A percentile compares a stretch with the other conserved stretches of the same genome.
These are phyloP conservation scores for Glyptemys insculpta DNA, from an alignment of 2,797 vertebrate genomes.

Conservation along the genomic window DNA sequence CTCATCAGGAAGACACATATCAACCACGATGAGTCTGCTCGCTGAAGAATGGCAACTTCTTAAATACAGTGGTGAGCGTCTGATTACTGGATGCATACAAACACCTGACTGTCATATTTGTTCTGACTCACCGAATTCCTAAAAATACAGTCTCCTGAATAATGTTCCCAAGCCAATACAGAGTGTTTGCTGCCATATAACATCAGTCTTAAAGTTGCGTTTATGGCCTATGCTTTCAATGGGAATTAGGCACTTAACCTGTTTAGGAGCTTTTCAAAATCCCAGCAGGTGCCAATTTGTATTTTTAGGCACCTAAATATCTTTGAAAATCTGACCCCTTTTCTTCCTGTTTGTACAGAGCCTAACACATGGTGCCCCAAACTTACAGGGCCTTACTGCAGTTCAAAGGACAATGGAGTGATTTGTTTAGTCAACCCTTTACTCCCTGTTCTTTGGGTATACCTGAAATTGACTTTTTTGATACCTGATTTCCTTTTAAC, in stretches of 20 bases:
- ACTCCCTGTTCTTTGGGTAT: not conserved
- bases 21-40: not conserved
- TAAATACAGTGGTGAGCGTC: not conserved
- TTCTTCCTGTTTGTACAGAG: not conserved
- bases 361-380: not conserved
- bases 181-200: not conserved
- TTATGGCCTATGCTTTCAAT: not conserved
- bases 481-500: not conserved
- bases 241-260: not conserved
- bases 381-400: no score
- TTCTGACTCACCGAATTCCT: not conserved
- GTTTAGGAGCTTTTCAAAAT: not conserved
- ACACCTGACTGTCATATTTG: accelerated
- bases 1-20: not conserved
- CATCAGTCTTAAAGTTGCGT: not conserved
- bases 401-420: not conserved
- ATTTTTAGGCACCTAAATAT: not conserved
- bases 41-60: not conserved
- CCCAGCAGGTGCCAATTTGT: not conserved
- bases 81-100: not conserved
- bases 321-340: not conserved
- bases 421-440: not conserved
- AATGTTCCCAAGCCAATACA: not conserved
- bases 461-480: not conserved
- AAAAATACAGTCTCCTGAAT: accelerated